phyloP scores from a whole-genome alignment of 2,797 vertebrate species.

The Clarias platycephalus region DNA sequence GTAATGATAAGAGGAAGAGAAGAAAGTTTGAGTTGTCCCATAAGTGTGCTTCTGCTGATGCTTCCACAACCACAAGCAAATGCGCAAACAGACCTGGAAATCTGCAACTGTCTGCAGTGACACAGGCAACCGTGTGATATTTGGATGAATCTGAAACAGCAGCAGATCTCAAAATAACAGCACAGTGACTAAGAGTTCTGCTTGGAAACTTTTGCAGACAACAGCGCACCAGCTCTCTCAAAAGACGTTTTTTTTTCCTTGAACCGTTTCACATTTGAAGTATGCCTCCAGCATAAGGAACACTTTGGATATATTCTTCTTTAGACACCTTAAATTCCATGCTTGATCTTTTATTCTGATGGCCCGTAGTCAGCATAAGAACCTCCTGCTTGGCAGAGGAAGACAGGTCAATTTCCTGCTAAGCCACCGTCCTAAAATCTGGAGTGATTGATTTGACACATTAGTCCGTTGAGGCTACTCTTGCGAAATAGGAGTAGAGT shows the following conservation, averaged over 20 bases:
- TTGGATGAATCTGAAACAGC: not conserved
- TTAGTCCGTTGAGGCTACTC: conserved; percentile 42
- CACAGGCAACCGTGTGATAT: not conserved
- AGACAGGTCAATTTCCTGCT: conserved; percentile 78
- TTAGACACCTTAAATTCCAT: conserved; percentile 33
- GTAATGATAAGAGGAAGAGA: not conserved
- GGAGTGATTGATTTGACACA: conserved; percentile 77
- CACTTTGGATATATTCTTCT: conserved; percentile 13
- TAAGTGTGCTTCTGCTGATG: not conserved
- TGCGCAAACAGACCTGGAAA: not conserved
- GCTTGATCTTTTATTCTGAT: conserved; percentile 45
- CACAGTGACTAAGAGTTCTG: not conserved
- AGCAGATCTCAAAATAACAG: conserved; percentile 6
- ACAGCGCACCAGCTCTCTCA: not conserved
- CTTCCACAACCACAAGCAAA: not conserved
- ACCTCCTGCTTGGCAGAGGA: conserved; percentile 46
- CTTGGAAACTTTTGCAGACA: not conserved
- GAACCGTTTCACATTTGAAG: not conserved
- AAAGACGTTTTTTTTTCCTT: not conserved
- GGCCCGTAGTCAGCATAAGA: conserved; percentile 9
- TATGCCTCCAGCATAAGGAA: conserved; percentile 12
- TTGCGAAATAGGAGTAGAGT: conserved; percentile 18
- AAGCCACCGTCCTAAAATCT: conserved; percentile 74
- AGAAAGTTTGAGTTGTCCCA: not conserved
- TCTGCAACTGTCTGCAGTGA: not conserved